Conservation (phyloP, 2,797 vertebrate species). For the Artibeus jamaicensis region DNA sequence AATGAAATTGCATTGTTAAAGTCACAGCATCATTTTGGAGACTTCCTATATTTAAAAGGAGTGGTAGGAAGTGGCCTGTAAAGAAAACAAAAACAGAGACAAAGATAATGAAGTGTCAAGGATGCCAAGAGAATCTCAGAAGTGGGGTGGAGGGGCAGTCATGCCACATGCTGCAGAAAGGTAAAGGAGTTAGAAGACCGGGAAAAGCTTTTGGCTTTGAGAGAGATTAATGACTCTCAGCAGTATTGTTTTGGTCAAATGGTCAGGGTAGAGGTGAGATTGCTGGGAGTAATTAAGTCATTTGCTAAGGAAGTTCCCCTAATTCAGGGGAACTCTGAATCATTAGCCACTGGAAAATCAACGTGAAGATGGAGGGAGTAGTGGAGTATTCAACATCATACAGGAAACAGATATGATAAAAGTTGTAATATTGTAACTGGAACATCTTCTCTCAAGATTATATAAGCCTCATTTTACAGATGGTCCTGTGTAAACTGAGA, state of each 20-base stretch:
- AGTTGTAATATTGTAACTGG: neutral
- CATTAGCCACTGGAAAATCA: neutral
- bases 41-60: neutral
- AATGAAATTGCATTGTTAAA: conserved; percentile 4
- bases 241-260: neutral
- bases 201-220: neutral
- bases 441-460: neutral
- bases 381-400: neutral
- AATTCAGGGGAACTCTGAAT: neutral
- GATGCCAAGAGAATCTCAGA: neutral
- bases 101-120: neutral
- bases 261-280: neutral
- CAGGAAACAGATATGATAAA: neutral
- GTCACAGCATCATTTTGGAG: neutral
- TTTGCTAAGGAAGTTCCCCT: neutral
- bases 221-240: neutral
- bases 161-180: neutral
- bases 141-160: neutral
- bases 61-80: neutral
- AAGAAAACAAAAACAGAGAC: neutral
- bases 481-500: neutral
- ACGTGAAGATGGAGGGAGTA: neutral
- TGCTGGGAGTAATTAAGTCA: neutral
- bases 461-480: neutral
- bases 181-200: neutral